Base-by-base conservation (phyloP, 1,140 invertebrate species). In the Araneus ventricosus region DNA sequence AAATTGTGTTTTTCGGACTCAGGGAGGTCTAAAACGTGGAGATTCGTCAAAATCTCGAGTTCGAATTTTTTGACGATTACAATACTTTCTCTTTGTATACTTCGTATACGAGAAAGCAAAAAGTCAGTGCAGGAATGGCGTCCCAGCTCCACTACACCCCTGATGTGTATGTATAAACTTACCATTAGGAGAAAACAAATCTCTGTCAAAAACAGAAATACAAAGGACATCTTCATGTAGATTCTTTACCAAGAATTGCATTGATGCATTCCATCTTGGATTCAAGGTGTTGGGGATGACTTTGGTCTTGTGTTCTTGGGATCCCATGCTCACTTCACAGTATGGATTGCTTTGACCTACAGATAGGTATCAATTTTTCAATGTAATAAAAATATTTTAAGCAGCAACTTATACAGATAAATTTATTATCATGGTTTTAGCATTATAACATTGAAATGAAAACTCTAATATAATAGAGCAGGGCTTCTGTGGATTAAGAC, bases 221-320 rank as follows among this genome's bases (percentile, higher is more conserved):
- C 97, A 97, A 10, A 98, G 96, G 22, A 97, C 97, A 95, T 98
- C 97, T 95, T 97, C 96, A 17, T 97, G 94, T 5, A 98, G 94
- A 95, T 97, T 97, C 94, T 97, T 97, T 30, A 98, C 96, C 93
- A 97, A 96, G 95, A 98, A 98, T 95, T 98, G 97, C 97, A 98
- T 98, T n/a, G 97, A 97, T 24, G 96, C 96, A 95, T 98, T 97
- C 97, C 97, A 98, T 92, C 97, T 96, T 27, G 97, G 97, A 95
- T 97, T 97, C 84, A 96, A 95, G 70, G 95, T 96, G 39, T 96
- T 96, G 41, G 96, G 95, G 4, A 97, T 96, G 2, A 97, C 96
- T 93, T 96, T 96, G 0, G 97, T 98, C 94, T 96, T 96, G 94
- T 97, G 97, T 95, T 97, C 97, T 95, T 97, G 97, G 17, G 97